Evolutionary conservation across 2,888 invertebrate species (phyloP), one percentile per base, ranked within the genome.

Genomic region (Phlogophora meticulosa): DNA sequence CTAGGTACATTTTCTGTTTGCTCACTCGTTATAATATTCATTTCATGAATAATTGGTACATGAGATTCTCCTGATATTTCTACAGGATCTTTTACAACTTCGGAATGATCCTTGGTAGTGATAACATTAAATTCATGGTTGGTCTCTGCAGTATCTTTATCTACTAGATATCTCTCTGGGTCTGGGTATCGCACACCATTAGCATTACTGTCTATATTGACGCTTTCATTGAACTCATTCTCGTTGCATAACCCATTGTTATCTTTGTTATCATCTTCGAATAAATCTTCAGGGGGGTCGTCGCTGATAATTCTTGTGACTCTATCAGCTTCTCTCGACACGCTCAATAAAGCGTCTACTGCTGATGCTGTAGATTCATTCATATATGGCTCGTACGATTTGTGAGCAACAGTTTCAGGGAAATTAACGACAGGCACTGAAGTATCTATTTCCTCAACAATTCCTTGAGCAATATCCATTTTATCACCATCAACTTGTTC

Each of bases 321-420:
- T 83, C 94, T 87, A 68, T 95, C 95, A 46, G 92, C 80, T 70
- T 95, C 94, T 74, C 94, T 87, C 4, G 95, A 94, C 1, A 94
- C 95, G 81, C 94, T 94, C 55, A 95, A 81, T 65, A 95, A 89
- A 46, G 94, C 94, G 72, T 95, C 95, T n/a, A 95, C 95, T 17
- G 95, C 95, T 1, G 94, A 94, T 17, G 94, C 94, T 28, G 94
- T 94, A 20, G 94, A 90, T 82, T 94, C 93, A 81, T 90, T 94
- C 91, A 94, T 91, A 67, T 84, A 92, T 7, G 89, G 86, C 71
- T 87, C 81, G 53, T 79, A 81, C 15, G 81, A 55, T 67, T 86
- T 87, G 28, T 83, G 74, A 34, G 79, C 36, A 52, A 51, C 64
- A 2, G 72, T 60, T 63, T 86, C 83, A 24, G 80, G 58, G 10